Percentiles rank a stretch among this genome's conserved stretches.
Conservation (phyloP, 1,140 invertebrate species). For the Idris sp. region DNA sequence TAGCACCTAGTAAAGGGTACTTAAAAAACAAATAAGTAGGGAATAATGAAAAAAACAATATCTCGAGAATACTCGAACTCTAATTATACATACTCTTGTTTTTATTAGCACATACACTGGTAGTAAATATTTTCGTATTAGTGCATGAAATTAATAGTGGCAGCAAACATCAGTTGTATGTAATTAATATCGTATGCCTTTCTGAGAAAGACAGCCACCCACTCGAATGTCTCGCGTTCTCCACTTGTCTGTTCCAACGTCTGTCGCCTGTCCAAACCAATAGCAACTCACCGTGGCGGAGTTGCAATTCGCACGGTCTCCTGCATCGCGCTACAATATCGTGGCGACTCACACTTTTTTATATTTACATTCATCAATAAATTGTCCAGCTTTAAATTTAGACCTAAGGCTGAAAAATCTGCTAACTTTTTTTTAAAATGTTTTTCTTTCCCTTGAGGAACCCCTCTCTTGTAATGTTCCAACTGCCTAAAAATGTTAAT, state of each 20-base stretch:
- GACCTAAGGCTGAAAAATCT: too few species aligned
- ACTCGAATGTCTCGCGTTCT: constrained; percentile 64
- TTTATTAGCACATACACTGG: constrained; percentile 51
- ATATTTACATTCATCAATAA: constrained; percentile 57
- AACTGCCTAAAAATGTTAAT: too few species aligned
- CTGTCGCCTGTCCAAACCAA: constrained; percentile 66
- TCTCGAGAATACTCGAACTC: constrained; percentile 16
- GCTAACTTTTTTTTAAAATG: too few species aligned
- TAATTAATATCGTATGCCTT: constrained; percentile 61
- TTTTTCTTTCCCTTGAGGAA: too few species aligned
- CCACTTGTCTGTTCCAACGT: constrained; percentile 66
- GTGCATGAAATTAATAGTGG: constrained; percentile 60
- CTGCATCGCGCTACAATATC: constrained; percentile 65
- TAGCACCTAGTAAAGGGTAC: too few species aligned
- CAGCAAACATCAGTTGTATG: constrained; percentile 59
- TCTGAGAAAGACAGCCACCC: constrained; percentile 63
- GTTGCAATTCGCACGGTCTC: constrained; percentile 63
- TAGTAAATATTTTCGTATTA: constrained; percentile 59
- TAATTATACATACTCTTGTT: constrained; percentile 52
- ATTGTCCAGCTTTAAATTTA: too few species aligned
- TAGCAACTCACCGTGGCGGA: constrained; percentile 65
- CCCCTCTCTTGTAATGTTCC: too few species aligned
- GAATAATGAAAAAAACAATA: too few species aligned
- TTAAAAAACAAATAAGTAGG: too few species aligned
- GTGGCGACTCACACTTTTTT: constrained; percentile 63